These are phyloP conservation scores for Neocrepidodera transversa DNA, from an alignment of 2,888 invertebrate genomes.

Conservation along the genomic window DNA sequence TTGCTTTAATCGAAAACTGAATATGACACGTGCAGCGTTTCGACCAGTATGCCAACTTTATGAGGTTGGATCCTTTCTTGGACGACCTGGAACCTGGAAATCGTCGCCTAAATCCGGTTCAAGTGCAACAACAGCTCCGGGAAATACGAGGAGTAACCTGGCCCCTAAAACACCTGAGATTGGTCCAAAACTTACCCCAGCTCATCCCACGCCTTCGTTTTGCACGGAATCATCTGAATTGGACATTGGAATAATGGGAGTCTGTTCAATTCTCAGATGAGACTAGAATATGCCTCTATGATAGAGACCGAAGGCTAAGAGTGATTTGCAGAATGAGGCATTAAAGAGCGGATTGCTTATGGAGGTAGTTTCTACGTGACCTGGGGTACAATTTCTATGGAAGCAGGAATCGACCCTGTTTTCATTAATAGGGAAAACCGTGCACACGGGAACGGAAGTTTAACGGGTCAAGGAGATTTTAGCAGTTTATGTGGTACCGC, in stretches of 20 bases:
- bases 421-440: constrained; percentile 23
- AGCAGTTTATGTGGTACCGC: constrained; percentile 27
- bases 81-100: not conserved
- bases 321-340: constrained; percentile 5
- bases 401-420: constrained; percentile 17
- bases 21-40: not conserved
- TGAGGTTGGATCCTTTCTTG: not conserved
- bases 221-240: constrained; percentile 41
- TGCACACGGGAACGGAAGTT: not conserved
- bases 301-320: constrained; percentile 36
- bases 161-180: constrained; percentile 34
- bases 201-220: constrained; percentile 40
- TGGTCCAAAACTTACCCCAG: constrained; percentile 39
- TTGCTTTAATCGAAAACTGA: not conserved
- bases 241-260: constrained; percentile 32
- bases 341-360: constrained; percentile 14
- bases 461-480: constrained; percentile 26
- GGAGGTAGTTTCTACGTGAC: constrained; percentile 15
- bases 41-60: not conserved
- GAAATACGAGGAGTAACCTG: constrained; percentile 36
- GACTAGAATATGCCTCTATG: constrained; percentile 40
- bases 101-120: constrained; percentile 24
- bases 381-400: constrained; percentile 21
- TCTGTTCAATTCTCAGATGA: constrained; percentile 43
- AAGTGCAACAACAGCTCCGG: constrained; percentile 30